phyloP scores from a whole-genome alignment of 1,140 invertebrate species.

The Archivesica marissinica region DNA sequence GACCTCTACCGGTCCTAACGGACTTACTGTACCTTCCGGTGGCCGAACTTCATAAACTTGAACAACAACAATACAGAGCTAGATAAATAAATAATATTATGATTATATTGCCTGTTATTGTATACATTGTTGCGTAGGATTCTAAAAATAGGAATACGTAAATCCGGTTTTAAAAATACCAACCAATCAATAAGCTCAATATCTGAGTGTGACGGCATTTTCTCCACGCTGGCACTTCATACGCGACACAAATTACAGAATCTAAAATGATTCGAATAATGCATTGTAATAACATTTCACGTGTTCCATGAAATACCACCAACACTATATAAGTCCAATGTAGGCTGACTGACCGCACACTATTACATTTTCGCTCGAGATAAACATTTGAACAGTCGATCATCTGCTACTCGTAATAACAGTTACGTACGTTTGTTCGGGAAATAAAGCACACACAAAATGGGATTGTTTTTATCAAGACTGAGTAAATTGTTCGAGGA shows the following conservation, averaged over 20 bases:
- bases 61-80: too few species aligned
- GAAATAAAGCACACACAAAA: background rate
- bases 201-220: background rate
- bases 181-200: background rate
- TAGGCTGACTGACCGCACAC: too few species aligned
- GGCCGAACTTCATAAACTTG: too few species aligned
- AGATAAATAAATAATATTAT: too few species aligned
- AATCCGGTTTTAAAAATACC: background rate
- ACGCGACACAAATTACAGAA: background rate
- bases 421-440: background rate
- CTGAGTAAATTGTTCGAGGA: slow-evolving; percentile 41
- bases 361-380: too few species aligned
- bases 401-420: background rate
- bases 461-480: slow-evolving; percentile 54
- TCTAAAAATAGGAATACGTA: background rate
- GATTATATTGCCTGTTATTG: too few species aligned
- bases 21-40: too few species aligned
- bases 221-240: background rate
- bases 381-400: background rate
- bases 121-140: background rate
- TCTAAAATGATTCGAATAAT: background rate
- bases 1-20: too few species aligned
- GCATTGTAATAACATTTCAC: background rate
- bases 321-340: background rate
- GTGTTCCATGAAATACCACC: background rate